Evolutionary conservation across 2,888 invertebrate genomes (phyloP), one percentile per base, ranked within the genome.

Genomic region (Tinea trinotella): DNA sequence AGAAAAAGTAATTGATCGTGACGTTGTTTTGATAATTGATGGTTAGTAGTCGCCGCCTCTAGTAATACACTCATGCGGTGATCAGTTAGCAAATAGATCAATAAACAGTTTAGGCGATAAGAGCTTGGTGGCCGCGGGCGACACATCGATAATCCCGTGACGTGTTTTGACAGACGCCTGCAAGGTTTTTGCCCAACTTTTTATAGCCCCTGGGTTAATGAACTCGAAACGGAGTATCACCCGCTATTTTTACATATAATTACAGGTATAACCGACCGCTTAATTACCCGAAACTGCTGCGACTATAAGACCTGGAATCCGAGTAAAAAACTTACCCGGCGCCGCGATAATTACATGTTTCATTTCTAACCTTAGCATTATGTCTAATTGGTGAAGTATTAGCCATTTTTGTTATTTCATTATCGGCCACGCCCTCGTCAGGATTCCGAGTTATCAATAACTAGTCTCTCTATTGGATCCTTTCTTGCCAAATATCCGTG

Each of bases 81-180:
- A 40, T 40, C 10, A 9, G 40, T 54, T 48, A 40, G 40, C 40
- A 40, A n/a, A 3, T 12, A 40, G 55, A 55, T 55, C 53, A 55
- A 54, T 49, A 56, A 54, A 49, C 54, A 40, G 46, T 36, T 18
- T 30, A 19, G 62, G 58, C 59, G 58, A 56, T 57, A 59, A 59
- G 61, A 59, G 24, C 59, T 55, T n/a, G 57, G 48, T 62, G 20
- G 76, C 78, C 74, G 62, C 72, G 61, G 76, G 78, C 77, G 74
- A 76, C 73, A 75, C 74, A 76, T 80, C 73, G 68, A 80, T 81
- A 81, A 79, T 76, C 81, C 81, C 64, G 80, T 80, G 81, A 80
- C 81, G 80, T 74, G 67, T 76, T 81, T 81, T 81, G 83, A 82
- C 80, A 76, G 75, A 70, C 65, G 59, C 62, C 66, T 66, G 63